Evolutionary conservation across 2,113 vertebrate species (phyloP).

Genomic region (Sisor rabdophorus): DNA sequence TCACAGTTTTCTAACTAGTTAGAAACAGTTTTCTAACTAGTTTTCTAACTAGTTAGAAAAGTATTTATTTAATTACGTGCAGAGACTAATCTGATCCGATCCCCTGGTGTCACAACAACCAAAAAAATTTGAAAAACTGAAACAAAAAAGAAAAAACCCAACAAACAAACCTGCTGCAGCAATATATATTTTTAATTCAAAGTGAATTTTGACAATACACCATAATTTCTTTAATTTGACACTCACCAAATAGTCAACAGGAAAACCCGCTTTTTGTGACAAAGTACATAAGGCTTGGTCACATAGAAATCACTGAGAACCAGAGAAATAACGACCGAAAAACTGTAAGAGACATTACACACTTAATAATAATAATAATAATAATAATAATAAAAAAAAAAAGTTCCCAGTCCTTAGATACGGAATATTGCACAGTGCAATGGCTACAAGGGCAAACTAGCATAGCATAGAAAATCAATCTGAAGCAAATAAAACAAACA

Average conservation of each 20-base stretch:
- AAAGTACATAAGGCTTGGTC: slow-evolving; percentile 99
- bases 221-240: slow-evolving; percentile 99
- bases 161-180: slow-evolving; percentile 71
- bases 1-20: too few relatives aligned
- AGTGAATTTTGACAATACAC: slow-evolving; percentile 99
- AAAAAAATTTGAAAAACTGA: too few relatives aligned
- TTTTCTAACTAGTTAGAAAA: too few relatives aligned
- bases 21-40: too few relatives aligned
- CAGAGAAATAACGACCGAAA: slow-evolving; percentile 85
- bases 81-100: background rate
- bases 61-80: background rate
- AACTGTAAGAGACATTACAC: slow-evolving; percentile 96
- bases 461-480: slow-evolving; percentile 84
- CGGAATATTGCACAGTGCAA: slow-evolving; percentile 99
- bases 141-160: too few relatives aligned
- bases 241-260: slow-evolving; percentile 99
- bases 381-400: slow-evolving; percentile 57
- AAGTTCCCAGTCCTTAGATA: slow-evolving; percentile 93
- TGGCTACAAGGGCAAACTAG: slow-evolving; percentile 98
- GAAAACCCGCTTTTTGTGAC: slow-evolving; percentile 99
- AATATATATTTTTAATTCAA: slow-evolving; percentile 99
- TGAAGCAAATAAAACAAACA: slow-evolving; percentile 55
- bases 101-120: too few relatives aligned
- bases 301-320: slow-evolving; percentile 99
- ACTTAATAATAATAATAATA: too few relatives aligned